Evolutionary conservation across 2,113 vertebrate species (phyloP), one percentile per base, ranked within the genome.

Genomic region (Proteles cristata): DNA sequence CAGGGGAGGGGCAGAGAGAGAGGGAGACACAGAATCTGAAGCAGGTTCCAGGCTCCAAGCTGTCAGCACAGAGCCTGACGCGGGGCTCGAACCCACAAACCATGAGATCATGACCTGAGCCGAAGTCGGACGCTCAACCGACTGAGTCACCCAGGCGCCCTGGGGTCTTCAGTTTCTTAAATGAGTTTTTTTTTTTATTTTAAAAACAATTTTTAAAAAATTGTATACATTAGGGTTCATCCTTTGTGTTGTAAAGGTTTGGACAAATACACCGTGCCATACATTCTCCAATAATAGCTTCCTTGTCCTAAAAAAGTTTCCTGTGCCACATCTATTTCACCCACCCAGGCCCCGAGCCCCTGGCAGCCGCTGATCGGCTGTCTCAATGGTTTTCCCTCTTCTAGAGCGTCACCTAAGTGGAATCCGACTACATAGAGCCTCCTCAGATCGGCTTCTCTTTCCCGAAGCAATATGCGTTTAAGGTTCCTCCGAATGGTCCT

Each of bases 391-490:
- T 35, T 28, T 16, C 11, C 69, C 39, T 76, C 55, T 74, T 66
- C 82, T 50, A 23, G 58, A 74, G 19, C 1, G 10, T 16, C 66
- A 16, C 10, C 9, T 43, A 1, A 5, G 5, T 68, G n/a, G 66
- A 88, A 39, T 43, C 26, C 50, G 79, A 58, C 1, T 58, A 45
- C 16, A 1, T 28, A 2, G 1, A 63, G 28, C 16, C 66, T 48
- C 12, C 8, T 76, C 77, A 58, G 45, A 4, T 33, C 16, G 25
- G 31, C 48, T 74, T n/a, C 53, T 74, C 94, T 87, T 25, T 73
- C 28, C 28, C 7, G 17, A 26, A 31, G 50, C 3, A 31, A 8
- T 17, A 17, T 0, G 0, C 35, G 2, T 61, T 48, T 35, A 61
- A n/a, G 35, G 3, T 45, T 25, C 39, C 10, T 84, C 50, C 21